Percentiles rank a stretch among this genome's conserved stretches.
phyloP scores from a whole-genome alignment of 1,140 invertebrate genomes.

The Cryptotermes secundus region DNA sequence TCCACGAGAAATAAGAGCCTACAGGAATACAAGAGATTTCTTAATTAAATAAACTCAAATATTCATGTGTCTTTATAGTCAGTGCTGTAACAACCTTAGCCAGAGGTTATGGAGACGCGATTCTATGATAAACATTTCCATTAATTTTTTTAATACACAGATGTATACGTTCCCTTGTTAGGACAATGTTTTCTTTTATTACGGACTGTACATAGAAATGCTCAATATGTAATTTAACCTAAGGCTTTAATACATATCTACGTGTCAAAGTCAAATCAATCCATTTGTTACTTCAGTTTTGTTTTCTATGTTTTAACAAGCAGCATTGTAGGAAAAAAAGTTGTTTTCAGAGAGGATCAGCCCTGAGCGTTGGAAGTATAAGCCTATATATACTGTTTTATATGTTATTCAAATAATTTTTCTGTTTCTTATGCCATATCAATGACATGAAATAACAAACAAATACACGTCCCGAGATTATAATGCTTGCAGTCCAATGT shows the following conservation, averaged over 20 bases:
- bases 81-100: background rate
- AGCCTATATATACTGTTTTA: background rate
- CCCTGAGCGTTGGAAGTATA: background rate
- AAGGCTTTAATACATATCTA: slow-evolving; percentile 12
- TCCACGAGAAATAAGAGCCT: background rate
- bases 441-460: slow-evolving; percentile 14
- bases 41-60: background rate
- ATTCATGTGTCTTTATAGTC: no score
- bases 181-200: slow-evolving; percentile 2
- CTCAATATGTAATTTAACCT: slow-evolving; percentile 18
- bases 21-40: background rate
- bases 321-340: background rate
- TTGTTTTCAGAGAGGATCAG: background rate
- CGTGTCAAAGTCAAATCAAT: slow-evolving; percentile 19
- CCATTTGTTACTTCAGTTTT: slow-evolving; percentile 20
- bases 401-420: background rate
- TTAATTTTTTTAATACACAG: background rate
- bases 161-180: background rate
- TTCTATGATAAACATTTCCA: background rate
- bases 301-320: slow-evolving; percentile 10
- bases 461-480: background rate
- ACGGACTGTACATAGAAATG: background rate
- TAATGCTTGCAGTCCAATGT: background rate
- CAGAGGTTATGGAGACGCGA: background rate
- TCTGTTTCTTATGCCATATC: background rate